Evolutionary conservation across 53 echinoderm and acorn worm species (phyloP).

Genomic region (Temnopleurus reevesii): DNA sequence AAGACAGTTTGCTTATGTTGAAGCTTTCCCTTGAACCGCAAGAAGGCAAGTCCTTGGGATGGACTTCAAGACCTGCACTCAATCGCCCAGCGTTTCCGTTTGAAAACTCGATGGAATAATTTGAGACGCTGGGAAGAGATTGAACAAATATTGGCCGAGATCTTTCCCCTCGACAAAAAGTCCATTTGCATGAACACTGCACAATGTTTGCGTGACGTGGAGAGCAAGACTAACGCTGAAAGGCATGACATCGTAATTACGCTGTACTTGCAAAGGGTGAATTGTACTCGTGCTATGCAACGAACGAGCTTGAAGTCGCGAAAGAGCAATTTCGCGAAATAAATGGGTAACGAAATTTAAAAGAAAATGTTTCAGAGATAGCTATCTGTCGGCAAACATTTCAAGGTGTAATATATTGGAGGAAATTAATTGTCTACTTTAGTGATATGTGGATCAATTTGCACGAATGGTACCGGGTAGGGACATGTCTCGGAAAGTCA

Average conservation of each 20-base stretch:
- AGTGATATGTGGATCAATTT: too few relatives aligned
- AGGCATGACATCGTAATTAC: neutral
- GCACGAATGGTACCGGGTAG: too few relatives aligned
- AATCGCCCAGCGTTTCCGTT: constrained; percentile 31
- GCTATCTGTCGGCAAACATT: neutral
- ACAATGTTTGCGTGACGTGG: constrained; percentile 22
- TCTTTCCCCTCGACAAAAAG: constrained; percentile 36
- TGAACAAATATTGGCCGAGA: constrained; percentile 40
- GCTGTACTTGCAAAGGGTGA: neutral
- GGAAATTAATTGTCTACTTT: too few relatives aligned
- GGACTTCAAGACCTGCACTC: neutral
- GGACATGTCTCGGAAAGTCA: too few relatives aligned
- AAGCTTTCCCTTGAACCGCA: neutral
- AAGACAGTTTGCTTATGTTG: neutral
- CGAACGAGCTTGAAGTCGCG: neutral
- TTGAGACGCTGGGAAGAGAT: constrained; percentile 40
- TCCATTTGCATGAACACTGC: constrained; percentile 19
- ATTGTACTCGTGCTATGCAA: neutral
- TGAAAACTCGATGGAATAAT: constrained; percentile 35
- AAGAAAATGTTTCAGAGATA: neutral
- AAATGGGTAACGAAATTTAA: neutral
- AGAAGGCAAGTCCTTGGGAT: neutral
- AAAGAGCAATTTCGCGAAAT: neutral
- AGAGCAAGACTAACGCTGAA: neutral
- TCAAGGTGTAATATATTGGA: neutral